Evolutionary conservation across 2,797 vertebrate species (phyloP).

Genomic region (Darevskia nairensis): DNA sequence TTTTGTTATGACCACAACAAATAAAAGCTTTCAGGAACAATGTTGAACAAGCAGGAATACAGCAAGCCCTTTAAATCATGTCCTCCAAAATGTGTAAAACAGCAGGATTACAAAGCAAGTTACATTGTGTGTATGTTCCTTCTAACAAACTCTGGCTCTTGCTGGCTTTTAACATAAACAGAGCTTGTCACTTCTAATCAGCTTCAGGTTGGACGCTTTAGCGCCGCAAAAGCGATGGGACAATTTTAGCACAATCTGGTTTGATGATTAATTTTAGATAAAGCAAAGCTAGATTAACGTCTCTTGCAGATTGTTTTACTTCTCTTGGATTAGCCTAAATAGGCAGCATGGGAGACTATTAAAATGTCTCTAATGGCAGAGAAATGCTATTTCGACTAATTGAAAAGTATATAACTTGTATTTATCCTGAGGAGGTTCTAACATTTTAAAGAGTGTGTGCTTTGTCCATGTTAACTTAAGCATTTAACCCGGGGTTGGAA

Average conservation of each 20-base stretch:
- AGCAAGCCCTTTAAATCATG: constrained; percentile 39
- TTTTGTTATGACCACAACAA: constrained; percentile 40
- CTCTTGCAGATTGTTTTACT: constrained; percentile 31
- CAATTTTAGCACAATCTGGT: constrained; percentile 34
- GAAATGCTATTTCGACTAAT: constrained; percentile 19
- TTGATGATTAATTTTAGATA: constrained; percentile 51
- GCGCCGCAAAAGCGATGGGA: constrained; percentile 24
- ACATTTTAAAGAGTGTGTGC: neutral
- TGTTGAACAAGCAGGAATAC: constrained; percentile 35
- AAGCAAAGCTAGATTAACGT: constrained; percentile 31
- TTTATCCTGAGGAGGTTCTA: neutral
- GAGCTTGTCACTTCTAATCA: constrained; percentile 8
- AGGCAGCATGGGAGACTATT: neutral
- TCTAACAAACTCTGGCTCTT: constrained; percentile 13
- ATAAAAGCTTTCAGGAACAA: constrained; percentile 31
- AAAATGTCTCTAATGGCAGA: constrained; percentile 16
- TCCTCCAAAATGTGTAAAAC: constrained; percentile 47
- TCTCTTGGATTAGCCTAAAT: constrained; percentile 21
- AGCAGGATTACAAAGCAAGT: constrained; percentile 19
- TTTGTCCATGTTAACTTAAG: neutral
- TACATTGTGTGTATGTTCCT: constrained; percentile 12
- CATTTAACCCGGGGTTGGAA: neutral
- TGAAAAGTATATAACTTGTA: no score
- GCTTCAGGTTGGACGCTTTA: constrained; percentile 42
- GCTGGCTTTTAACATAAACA: constrained; percentile 43